phyloP scores from a whole-genome alignment of 2,888 invertebrate species.

The Seladonia tumulorum region DNA sequence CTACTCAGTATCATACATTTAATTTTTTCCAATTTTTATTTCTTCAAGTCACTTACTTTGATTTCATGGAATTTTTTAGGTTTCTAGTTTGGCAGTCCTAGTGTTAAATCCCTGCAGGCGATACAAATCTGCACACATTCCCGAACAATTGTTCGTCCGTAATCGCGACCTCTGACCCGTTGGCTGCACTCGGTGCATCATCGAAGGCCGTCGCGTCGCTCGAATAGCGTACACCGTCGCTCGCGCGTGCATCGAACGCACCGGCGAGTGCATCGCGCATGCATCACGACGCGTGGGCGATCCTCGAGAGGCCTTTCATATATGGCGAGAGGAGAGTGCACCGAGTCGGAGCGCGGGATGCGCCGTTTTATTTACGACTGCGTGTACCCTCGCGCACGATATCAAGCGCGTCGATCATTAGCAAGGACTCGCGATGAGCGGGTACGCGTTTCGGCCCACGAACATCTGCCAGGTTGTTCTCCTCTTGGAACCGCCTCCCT shows the following conservation, averaged over 20 bases:
- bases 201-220: conserved; percentile 64
- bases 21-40: too few species aligned
- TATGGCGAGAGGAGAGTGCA: conserved; percentile 65
- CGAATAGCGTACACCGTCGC: conserved; percentile 37
- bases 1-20: too few species aligned
- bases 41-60: too few species aligned
- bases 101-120: not conserved
- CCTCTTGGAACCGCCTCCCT: not conserved
- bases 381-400: conserved; percentile 38
- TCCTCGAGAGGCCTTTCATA: conserved; percentile 68
- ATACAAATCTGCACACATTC: not conserved
- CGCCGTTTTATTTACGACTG: conserved; percentile 72
- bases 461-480: conserved; percentile 13
- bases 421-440: conserved; percentile 45
- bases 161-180: conserved; percentile 58
- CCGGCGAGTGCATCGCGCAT: conserved; percentile 35
- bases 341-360: conserved; percentile 62
- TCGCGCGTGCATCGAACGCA: conserved; percentile 38
- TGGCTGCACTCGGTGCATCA: conserved; percentile 35
- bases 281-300: conserved; percentile 67
- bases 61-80: too few species aligned
- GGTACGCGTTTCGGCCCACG: conserved; percentile 60
- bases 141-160: conserved; percentile 42
- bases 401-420: conserved; percentile 72
- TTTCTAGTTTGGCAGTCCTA: too few species aligned